Evolutionary conservation across 1,140 invertebrate species (phyloP).

Genomic region (Arion vulgaris): DNA sequence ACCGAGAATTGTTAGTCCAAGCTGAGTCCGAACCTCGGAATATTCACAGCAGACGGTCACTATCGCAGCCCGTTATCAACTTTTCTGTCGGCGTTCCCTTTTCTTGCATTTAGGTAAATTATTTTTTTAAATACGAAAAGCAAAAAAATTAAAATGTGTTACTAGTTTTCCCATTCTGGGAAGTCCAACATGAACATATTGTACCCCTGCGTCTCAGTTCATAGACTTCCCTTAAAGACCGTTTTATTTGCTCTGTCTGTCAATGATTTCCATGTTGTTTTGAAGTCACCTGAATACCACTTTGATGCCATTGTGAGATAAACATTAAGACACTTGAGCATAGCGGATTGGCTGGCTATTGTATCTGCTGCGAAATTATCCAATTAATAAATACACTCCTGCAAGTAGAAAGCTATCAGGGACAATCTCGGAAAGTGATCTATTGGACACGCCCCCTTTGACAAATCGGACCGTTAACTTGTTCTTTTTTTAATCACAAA

Average conservation of each 20-base stretch:
- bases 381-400: neutral
- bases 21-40: too few relatives aligned
- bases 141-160: too few relatives aligned
- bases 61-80: too few relatives aligned
- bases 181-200: too few relatives aligned
- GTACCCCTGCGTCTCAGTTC: too few relatives aligned
- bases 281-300: neutral
- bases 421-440: neutral
- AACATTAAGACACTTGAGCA: neutral
- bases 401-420: neutral
- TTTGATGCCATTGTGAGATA: conserved; percentile 1
- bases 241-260: neutral
- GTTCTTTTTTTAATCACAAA: neutral
- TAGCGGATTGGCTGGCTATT: neutral
- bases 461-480: conserved; percentile 24
- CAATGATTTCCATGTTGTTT: neutral
- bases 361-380: neutral
- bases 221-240: too few relatives aligned
- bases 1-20: too few relatives aligned
- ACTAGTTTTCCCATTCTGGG: too few relatives aligned
- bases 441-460: conserved; percentile 31
- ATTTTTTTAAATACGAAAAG: too few relatives aligned
- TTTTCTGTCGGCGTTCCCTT: too few relatives aligned
- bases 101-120: too few relatives aligned
- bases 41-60: too few relatives aligned